phyloP scores from a whole-genome alignment of 1,140 invertebrate genomes.

The Phocides pigmalion region DNA sequence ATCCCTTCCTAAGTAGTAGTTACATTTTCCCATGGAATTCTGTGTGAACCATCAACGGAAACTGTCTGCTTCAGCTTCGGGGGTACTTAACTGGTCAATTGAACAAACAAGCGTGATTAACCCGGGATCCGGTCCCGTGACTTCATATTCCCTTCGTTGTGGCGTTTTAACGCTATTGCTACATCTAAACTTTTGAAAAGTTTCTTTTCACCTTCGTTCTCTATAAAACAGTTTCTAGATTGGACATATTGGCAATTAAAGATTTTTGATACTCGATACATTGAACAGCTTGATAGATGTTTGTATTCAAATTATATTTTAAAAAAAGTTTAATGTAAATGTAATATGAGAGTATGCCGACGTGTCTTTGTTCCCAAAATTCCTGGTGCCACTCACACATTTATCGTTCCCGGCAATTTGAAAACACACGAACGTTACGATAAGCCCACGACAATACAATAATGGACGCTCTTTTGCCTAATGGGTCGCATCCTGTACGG shows the following conservation, averaged over 20 bases:
- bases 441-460: conserved; percentile 80
- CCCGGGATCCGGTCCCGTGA: conserved; percentile 71
- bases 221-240: no score
- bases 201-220: no score
- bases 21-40: conserved; percentile 45
- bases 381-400: conserved; percentile 46
- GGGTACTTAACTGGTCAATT: conserved; percentile 70
- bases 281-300: no score
- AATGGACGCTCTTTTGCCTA: conserved; percentile 77
- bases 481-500: conserved; percentile 74
- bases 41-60: conserved; percentile 68
- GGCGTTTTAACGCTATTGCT: conserved; percentile 40
- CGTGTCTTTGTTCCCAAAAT: conserved; percentile 36
- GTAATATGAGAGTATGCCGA: neutral
- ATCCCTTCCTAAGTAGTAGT: conserved; percentile 28
- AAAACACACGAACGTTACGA: conserved; percentile 69
- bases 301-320: no score
- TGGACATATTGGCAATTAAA: no score
- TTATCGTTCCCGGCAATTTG: conserved; percentile 58
- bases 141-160: conserved; percentile 49
- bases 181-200: neutral
- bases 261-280: no score
- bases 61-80: conserved; percentile 59
- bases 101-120: conserved; percentile 73
- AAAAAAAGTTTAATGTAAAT: no score